phyloP scores from a whole-genome alignment of 2,113 vertebrate species.

The Myrmecophaga tridactyla region DNA sequence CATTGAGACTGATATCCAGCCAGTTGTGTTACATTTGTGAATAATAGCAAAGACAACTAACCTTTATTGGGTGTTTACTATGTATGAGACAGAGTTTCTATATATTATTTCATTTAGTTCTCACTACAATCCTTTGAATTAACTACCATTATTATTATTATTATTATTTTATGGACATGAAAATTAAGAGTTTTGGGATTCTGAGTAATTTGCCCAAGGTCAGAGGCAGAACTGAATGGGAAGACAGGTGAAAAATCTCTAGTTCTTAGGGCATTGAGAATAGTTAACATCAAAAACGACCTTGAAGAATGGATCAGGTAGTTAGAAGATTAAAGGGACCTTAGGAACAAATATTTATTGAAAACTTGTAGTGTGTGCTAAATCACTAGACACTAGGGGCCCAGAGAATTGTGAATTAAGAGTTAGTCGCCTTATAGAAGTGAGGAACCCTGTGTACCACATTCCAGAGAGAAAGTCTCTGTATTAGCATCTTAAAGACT shows the following conservation, averaged over 20 bases:
- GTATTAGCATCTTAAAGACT: not conserved
- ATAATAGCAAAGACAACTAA: not conserved
- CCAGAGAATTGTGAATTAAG: not conserved
- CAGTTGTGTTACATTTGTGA: not conserved
- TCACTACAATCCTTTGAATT: not conserved
- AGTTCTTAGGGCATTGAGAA: not conserved
- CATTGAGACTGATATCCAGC: not conserved
- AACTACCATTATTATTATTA: too few species aligned
- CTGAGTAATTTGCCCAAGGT: not conserved
- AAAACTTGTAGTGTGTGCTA: not conserved
- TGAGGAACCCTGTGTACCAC: not conserved
- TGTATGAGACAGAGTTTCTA: not conserved
- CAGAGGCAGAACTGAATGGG: not conserved
- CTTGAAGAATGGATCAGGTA: not conserved
- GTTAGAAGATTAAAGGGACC: not conserved
- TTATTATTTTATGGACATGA: not conserved
- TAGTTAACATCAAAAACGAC: not conserved
- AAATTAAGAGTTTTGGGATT: not conserved
- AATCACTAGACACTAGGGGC: not conserved
- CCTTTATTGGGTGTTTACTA: not conserved
- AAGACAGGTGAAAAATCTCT: not conserved
- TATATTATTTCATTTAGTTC: not conserved
- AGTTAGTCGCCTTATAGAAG: not conserved
- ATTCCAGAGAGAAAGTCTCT: not conserved
- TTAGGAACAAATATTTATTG: conserved; percentile 14